These are phyloP conservation scores for Daubentonia madagascariensis DNA, from an alignment of 2,113 vertebrate species.

Conservation along the genomic window DNA sequence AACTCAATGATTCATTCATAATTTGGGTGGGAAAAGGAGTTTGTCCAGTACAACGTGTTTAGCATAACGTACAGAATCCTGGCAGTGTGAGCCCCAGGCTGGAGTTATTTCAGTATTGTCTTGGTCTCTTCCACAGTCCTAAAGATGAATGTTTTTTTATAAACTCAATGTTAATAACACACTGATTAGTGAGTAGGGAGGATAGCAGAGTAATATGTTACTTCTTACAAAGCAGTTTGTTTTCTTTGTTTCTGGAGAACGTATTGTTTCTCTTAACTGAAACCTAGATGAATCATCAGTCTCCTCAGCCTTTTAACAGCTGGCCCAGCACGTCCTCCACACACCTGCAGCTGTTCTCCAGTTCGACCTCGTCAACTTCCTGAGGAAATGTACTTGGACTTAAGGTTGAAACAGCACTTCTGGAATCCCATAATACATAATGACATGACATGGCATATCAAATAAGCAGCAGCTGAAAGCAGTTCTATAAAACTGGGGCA, in stretches of 20 bases:
- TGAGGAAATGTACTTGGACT: background rate
- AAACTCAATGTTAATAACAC: background rate
- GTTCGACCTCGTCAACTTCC: background rate
- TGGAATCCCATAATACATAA: background rate
- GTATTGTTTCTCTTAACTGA: background rate
- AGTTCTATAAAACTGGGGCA: background rate
- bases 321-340: background rate
- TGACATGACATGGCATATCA: background rate
- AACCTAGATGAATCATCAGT: background rate
- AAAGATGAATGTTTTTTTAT: slow-evolving; percentile 16
- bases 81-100: background rate
- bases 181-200: background rate
- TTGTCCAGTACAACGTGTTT: background rate
- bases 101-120: background rate
- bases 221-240: background rate
- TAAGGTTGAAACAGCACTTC: background rate
- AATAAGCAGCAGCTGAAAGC: background rate
- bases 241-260: slow-evolving; percentile 16
- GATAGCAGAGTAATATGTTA: background rate
- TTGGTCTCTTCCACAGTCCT: background rate
- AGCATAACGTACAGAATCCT: background rate
- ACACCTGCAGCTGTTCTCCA: background rate
- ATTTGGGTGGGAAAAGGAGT: slow-evolving; percentile 16
- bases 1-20: slow-evolving; percentile 36
- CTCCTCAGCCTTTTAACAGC: background rate